Evolutionary conservation across 1,140 invertebrate species (phyloP), one percentile per base, ranked within the genome.

Genomic region (Andricus grossulariae): DNA sequence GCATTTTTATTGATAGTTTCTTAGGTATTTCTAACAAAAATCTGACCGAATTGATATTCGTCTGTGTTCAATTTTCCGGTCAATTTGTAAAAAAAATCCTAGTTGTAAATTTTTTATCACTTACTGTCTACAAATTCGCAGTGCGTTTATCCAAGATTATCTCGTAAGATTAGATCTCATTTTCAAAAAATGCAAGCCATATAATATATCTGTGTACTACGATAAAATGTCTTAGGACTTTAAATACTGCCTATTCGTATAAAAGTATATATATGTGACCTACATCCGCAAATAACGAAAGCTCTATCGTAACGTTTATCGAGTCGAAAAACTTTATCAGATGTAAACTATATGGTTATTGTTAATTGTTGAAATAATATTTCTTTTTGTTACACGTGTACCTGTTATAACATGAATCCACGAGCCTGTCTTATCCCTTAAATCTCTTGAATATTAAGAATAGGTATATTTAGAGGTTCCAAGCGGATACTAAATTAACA

Each of bases 261-360:
- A 11, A 25, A 32, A 60, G 32, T n/a, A 25, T 39, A 66, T 39
- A 45, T 25, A 39, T 21, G 7, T 16, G 15, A 66, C 13, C 8
- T 60, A 60, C 25, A 32, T 25, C 32, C 39, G 60, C 45, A 66
- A 66, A 66, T 16, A 32, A 39, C 11, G 32, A 66, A 66, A 39
- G 60, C 25, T 66, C 39, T 66, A 66, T 66, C 39, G 25, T 66
- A 66, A 25, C n/a, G 60, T 66, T 66, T 66, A 66, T 66, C 60
- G 5, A 66, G n/a, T 66, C 39, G 32, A 72, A 50, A 52, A 76
- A 54, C 75, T 79, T 78, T 75, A 77, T 75, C 79, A 78, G 72
- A 82, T 71, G 71, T 80, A 83, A 82, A 83, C 80, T 83, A 80
- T 74, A 78, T 83, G 80, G 72, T 79, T 78, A 80, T 78, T 77